These are phyloP conservation scores for Luffia ferchaultella DNA, from an alignment of 2,888 invertebrate genomes.

Conservation along the genomic window DNA sequence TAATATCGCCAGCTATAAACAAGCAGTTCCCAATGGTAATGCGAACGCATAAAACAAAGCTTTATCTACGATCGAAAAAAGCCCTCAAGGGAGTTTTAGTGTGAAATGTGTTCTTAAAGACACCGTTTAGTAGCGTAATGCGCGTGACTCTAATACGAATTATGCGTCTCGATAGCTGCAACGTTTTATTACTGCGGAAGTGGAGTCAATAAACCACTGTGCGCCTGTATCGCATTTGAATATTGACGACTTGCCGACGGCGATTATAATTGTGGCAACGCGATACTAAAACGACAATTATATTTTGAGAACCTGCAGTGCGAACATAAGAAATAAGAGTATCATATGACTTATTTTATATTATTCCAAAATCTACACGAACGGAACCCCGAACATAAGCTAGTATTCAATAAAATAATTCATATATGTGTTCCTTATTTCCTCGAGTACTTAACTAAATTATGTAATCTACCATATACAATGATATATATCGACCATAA, in stretches of 20 bases:
- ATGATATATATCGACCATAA: too few species aligned
- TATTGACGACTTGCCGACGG: slow-evolving; percentile 20
- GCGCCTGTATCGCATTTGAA: slow-evolving; percentile 52
- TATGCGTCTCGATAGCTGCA: slow-evolving; percentile 61
- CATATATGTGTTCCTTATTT: too few species aligned
- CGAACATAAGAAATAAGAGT: neutral
- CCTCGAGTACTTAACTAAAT: too few species aligned
- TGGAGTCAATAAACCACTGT: slow-evolving; percentile 62
- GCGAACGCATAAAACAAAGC: slow-evolving; percentile 58
- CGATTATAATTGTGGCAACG: neutral
- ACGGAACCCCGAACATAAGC: too few species aligned
- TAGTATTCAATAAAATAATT: too few species aligned
- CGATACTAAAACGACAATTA: neutral
- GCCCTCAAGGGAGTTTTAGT: slow-evolving; percentile 47
- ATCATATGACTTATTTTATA: too few species aligned
- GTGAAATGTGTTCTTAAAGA: slow-evolving; percentile 62
- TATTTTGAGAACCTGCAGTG: neutral
- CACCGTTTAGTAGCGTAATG: slow-evolving; percentile 62
- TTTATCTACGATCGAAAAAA: slow-evolving; percentile 55
- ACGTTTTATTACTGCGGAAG: slow-evolving; percentile 62
- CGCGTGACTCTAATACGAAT: slow-evolving; percentile 63
- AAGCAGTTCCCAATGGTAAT: slow-evolving; percentile 55
- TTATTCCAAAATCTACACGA: too few species aligned
- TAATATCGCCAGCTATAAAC: slow-evolving; percentile 54
- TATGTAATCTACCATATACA: too few species aligned